Evolutionary conservation across 2,113 vertebrate species (phyloP).

Genomic region (Tursiops truncatus): DNA sequence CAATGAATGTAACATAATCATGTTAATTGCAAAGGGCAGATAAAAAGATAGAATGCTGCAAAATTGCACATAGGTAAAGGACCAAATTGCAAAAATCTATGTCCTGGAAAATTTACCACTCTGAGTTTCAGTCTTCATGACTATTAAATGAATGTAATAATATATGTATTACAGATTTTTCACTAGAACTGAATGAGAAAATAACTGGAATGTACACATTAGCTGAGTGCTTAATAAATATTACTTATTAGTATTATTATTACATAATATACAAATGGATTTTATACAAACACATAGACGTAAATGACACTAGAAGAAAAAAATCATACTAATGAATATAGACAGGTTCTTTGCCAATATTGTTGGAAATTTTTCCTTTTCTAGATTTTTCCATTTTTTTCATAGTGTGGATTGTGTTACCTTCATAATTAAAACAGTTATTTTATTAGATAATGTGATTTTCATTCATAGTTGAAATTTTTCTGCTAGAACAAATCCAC

Average conservation of each 20-base stretch:
- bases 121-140: not conserved
- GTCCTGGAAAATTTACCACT: slow-evolving; percentile 7
- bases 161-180: not conserved
- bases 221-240: not conserved
- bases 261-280: not conserved
- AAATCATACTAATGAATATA: not conserved
- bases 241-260: not conserved
- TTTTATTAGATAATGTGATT: not conserved
- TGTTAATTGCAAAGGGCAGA: slow-evolving; percentile 12
- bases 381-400: not conserved
- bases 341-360: not conserved
- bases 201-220: not conserved
- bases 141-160: not conserved
- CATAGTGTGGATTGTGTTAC: not conserved
- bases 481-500: not conserved
- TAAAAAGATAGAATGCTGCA: not conserved
- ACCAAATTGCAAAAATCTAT: not conserved
- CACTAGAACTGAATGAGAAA: slow-evolving; percentile 6
- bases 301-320: not conserved
- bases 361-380: not conserved
- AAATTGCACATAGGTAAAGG: not conserved
- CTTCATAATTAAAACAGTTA: slow-evolving; percentile 16
- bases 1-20: not conserved
- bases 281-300: not conserved
- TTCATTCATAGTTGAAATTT: not conserved